A percentile compares a stretch with the other conserved stretches of the same genome.
These are phyloP conservation scores for Alentia gelatinosa DNA, from an alignment of 2,888 invertebrate genomes.

Conservation along the genomic window DNA sequence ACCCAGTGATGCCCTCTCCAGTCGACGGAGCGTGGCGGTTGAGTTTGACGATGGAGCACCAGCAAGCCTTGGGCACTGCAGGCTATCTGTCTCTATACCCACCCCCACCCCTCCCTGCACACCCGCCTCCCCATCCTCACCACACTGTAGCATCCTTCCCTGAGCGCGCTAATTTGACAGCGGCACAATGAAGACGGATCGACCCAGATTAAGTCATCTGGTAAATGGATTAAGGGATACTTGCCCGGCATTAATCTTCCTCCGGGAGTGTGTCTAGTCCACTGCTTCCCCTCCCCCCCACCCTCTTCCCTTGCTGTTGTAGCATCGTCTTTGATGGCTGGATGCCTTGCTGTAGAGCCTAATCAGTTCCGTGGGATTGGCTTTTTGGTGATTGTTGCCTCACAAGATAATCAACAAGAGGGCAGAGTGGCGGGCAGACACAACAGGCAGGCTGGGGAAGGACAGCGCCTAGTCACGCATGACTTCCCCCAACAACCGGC, in stretches of 20 bases:
- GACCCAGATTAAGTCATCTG: constrained; percentile 25
- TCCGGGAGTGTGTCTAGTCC: background rate
- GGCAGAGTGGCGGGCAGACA: too few relatives aligned
- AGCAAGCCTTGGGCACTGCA: background rate
- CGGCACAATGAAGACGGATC: constrained; percentile 34
- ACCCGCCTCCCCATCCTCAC: background rate
- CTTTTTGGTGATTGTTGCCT: constrained; percentile 37
- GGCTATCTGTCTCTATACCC: background rate
- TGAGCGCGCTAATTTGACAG: constrained; percentile 20
- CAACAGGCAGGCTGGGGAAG: background rate
- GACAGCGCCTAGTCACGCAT: background rate
- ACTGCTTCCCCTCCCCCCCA: background rate
- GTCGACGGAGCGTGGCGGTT: background rate
- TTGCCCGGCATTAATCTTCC: background rate
- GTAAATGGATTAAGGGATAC: constrained; percentile 44
- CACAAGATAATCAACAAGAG: constrained; percentile 25
- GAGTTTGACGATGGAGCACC: background rate
- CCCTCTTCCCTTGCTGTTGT: too few relatives aligned
- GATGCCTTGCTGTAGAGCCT: background rate
- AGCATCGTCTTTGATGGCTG: constrained; percentile 4
- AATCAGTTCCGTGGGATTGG: constrained; percentile 44
- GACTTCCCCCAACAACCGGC: background rate
- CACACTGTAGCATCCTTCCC: background rate
- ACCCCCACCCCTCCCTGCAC: background rate
- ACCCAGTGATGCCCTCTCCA: background rate